phyloP scores from a whole-genome alignment of 2,888 invertebrate genomes.

The Dioctria linearis region DNA sequence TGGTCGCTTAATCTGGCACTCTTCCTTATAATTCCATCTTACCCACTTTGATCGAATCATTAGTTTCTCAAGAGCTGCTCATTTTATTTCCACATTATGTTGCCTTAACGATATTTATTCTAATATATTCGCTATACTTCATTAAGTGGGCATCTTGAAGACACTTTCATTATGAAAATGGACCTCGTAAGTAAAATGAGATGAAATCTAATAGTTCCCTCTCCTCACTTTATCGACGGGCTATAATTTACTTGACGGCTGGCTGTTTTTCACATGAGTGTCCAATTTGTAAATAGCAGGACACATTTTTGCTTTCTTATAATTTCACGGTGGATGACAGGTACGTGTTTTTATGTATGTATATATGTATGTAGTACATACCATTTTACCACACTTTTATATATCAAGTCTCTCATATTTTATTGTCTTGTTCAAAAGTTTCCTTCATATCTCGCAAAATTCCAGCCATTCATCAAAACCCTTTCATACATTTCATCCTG shows the following conservation, averaged over 20 bases:
- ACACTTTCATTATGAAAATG: slow-evolving; percentile 2
- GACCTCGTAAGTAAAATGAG: neutral
- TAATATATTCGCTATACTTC: slow-evolving; percentile 12
- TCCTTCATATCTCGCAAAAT: neutral
- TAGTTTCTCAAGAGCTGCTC: neutral
- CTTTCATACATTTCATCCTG: neutral
- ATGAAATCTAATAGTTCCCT: too few relatives aligned
- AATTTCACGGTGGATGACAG: too few relatives aligned
- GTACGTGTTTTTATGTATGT: too few relatives aligned
- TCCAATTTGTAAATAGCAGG: too few relatives aligned
- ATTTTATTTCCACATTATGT: neutral
- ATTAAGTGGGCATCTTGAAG: neutral
- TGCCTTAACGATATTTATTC: slow-evolving; percentile 17
- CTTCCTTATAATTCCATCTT: neutral
- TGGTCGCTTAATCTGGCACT: too few relatives aligned
- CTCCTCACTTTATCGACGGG: too few relatives aligned
- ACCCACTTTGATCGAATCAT: neutral
- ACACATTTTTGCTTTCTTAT: too few relatives aligned
- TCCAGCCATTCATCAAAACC: slow-evolving; percentile 10
- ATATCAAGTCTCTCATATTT: neutral
- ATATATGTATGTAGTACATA: too few relatives aligned
- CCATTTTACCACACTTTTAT: too few relatives aligned
- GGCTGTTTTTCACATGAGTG: too few relatives aligned
- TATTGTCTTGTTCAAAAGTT: slow-evolving; percentile 2
- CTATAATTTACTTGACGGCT: too few relatives aligned